These are phyloP conservation scores for Rotaria magnacalcarata DNA, from an alignment of 2,888 invertebrate genomes.

Conservation along the genomic window DNA sequence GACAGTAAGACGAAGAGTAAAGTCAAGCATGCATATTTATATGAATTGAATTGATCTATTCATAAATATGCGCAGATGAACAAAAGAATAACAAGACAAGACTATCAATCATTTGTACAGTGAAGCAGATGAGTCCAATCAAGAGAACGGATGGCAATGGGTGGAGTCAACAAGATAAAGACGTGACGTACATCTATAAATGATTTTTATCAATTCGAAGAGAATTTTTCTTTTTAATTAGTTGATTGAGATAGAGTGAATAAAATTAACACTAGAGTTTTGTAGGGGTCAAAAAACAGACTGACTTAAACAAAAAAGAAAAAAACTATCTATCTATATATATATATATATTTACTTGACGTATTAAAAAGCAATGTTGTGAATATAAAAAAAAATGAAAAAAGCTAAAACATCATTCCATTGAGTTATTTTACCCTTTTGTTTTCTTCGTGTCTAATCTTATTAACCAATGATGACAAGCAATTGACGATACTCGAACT, in stretches of 20 bases:
- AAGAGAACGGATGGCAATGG: not conserved
- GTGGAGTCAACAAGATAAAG: slow-evolving; percentile 18
- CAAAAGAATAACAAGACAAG: slow-evolving; percentile 22
- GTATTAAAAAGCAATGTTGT: not conserved
- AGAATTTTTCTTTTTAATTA: not conserved
- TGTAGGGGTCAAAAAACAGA: too few species aligned
- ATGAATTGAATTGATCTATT: slow-evolving; percentile 14
- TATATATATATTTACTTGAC: not conserved
- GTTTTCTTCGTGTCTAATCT: not conserved
- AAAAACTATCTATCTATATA: too few species aligned
- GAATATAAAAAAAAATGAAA: not conserved
- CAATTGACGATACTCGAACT: not conserved
- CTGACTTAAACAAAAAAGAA: too few species aligned
- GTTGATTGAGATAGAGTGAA: too few species aligned
- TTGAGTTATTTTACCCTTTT: not conserved
- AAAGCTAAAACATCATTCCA: not conserved
- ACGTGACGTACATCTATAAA: not conserved
- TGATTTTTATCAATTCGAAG: not conserved
- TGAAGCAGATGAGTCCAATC: slow-evolving; percentile 1
- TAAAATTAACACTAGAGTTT: too few species aligned
- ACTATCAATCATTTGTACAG: not conserved
- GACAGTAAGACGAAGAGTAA: slow-evolving; percentile 29
- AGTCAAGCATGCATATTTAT: not conserved
- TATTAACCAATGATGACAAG: not conserved
- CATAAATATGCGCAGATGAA: slow-evolving; percentile 22